A percentile compares a stretch with the other conserved stretches of the same genome.
These are phyloP conservation scores for Philonicus albiceps DNA, from an alignment of 2,888 invertebrate species.

Conservation along the genomic window DNA sequence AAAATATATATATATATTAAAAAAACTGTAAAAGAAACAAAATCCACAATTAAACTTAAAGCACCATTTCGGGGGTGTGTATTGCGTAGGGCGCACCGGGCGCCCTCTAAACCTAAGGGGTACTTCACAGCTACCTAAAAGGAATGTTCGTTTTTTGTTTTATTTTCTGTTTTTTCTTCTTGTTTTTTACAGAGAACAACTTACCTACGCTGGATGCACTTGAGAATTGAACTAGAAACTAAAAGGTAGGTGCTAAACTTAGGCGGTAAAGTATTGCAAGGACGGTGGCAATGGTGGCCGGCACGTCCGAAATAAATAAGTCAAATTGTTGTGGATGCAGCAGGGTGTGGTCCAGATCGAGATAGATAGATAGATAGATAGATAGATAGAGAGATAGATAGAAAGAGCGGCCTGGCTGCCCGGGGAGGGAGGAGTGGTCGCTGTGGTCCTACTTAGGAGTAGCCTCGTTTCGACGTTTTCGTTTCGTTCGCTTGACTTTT, in stretches of 20 bases:
- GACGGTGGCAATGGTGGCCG: background rate
- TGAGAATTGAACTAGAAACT: background rate
- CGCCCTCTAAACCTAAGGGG: background rate
- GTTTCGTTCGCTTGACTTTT: constrained; percentile 44
- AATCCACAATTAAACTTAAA: constrained; percentile 41
- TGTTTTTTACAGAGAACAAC: constrained; percentile 16
- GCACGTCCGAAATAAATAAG: background rate
- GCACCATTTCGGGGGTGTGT: constrained; percentile 27
- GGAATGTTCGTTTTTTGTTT: constrained; percentile 11
- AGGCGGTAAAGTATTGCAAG: background rate
- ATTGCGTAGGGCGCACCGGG: background rate
- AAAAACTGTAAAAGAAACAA: constrained; percentile 9
- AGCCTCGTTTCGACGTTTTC: constrained; percentile 46
- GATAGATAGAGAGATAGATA: no score
- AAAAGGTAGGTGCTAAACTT: background rate
- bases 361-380: no score
- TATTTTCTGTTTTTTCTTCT: no score
- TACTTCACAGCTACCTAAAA: constrained; percentile 26
- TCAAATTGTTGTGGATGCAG: background rate
- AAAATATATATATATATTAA: background rate
- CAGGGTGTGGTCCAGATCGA: background rate
- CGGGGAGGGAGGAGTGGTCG: background rate
- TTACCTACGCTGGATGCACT: background rate
- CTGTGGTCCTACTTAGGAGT: constrained; percentile 24
- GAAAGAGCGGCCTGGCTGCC: background rate